Evolutionary conservation across 1,140 invertebrate species (phyloP), one percentile per base, ranked within the genome.

Genomic region (Coenobita brevimanus): DNA sequence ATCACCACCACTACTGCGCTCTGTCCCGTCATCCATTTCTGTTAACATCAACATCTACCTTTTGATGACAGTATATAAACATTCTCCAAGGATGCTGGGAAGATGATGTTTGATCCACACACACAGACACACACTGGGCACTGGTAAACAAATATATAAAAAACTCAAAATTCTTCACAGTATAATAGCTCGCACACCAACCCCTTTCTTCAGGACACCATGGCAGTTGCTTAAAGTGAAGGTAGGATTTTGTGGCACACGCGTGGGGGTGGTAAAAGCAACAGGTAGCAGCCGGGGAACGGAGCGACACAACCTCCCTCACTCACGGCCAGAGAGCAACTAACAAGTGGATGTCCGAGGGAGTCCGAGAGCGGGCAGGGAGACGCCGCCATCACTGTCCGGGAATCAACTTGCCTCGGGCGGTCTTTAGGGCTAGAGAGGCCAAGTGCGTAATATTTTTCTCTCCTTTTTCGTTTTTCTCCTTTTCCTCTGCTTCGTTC

Each of bases 321-420:
- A 24, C 30, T 24, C n/a, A 57, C n/a, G 8, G 81, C 81, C n/a
- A 83, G 24, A 83, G 46, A 83, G 64, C 17, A 73, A 83, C 81
- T 83, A 83, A 83, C 81, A 83, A 83, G 81, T 83, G 81, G 81
- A 83, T 83, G 81, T 83, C 81, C 81, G 81, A 43, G 43, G 54
- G 27, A 71, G 64, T 50, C 60, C 10, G 43, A 30, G 75, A 43
- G 64, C 27, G 62, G 30, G 30, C 62, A 54, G 21, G 41, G 4
- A 43, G 33, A 33, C 15, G 33, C 8, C 21, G 38, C 43, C 24
- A 41, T 43, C 64, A 67, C n/a, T 24, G 80, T 38, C 41, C 79
- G 81, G 67, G 81, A 62, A 71, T 83, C 81, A 73, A 73, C 43
- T 82, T 36, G 81, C 81, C 81, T 13, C 15, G n/a, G 81, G 81